Evolutionary conservation across 2,113 vertebrate species (phyloP).

Genomic region (Sciurus niger): DNA sequence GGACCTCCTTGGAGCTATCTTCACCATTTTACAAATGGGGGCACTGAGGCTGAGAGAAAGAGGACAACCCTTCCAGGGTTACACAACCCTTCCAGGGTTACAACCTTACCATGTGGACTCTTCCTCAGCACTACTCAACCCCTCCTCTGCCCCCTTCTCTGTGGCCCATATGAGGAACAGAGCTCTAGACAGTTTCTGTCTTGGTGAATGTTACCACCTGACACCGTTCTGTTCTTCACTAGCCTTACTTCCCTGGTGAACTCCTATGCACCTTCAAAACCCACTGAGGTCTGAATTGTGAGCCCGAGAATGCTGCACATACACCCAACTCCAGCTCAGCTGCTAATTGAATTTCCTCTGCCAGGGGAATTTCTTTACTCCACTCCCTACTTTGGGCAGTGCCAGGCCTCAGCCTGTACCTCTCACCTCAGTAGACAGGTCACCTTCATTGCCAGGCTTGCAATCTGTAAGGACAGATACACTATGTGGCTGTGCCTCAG

Average conservation of each 20-base stretch:
- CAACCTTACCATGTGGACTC: neutral
- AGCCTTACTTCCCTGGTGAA: neutral
- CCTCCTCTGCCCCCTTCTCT: neutral
- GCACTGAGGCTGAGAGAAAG: neutral
- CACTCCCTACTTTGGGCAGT: too few species aligned
- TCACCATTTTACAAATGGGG: neutral
- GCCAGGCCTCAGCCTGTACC: neutral
- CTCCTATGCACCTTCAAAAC: neutral
- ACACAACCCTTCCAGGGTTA: neutral
- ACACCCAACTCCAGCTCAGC: neutral
- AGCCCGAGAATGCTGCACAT: neutral
- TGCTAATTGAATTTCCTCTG: neutral
- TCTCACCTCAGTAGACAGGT: neutral
- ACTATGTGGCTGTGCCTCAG: rapidly evolving
- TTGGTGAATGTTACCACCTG: neutral
- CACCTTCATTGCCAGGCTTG: neutral
- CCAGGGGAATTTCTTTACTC: too few species aligned
- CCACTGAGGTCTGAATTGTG: neutral
- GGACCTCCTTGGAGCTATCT: too few species aligned
- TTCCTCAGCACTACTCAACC: neutral
- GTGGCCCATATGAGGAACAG: neutral
- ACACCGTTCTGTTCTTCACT: neutral
- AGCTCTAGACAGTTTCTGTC: neutral
- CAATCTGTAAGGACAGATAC: neutral
- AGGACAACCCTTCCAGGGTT: neutral